phyloP scores from a whole-genome alignment of 35 echinoderm and acorn worm species.

The Holothuria glaberrima region DNA sequence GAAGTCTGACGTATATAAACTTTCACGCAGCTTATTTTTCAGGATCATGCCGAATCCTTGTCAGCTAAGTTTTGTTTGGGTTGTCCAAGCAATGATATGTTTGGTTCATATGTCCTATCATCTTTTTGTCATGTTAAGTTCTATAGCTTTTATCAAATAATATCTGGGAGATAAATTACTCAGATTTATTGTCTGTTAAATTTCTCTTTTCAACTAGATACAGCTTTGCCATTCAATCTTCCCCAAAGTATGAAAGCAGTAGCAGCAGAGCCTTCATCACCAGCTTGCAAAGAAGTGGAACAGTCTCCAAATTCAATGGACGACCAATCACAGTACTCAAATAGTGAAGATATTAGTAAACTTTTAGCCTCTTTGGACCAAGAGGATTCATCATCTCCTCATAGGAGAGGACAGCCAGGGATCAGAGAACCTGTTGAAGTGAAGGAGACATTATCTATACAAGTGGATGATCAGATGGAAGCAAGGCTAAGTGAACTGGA shows the following conservation, averaged over 20 bases:
- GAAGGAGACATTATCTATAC: slow-evolving; percentile 1
- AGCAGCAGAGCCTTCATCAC: background rate
- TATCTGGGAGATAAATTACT: too few species aligned
- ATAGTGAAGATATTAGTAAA: slow-evolving; percentile 18
- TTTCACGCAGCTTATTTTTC: too few species aligned
- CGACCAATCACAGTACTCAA: slow-evolving; percentile 34
- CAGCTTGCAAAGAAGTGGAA: slow-evolving; percentile 30
- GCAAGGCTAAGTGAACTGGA: slow-evolving; percentile 21
- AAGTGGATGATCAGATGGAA: background rate
- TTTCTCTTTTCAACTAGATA: background rate
- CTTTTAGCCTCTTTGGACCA: slow-evolving; percentile 8
- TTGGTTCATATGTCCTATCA: background rate
- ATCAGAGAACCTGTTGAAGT: background rate
- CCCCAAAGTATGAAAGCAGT: background rate
- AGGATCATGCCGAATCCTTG: too few species aligned
- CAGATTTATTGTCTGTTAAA: too few species aligned
- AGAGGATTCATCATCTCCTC: background rate
- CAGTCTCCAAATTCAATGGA: slow-evolving; percentile 15
- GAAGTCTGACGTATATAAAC: too few species aligned
- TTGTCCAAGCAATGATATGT: too few species aligned
- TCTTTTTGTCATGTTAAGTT: background rate
- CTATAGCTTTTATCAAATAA: background rate
- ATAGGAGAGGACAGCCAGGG: background rate
- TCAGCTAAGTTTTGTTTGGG: too few species aligned
- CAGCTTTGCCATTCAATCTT: slow-evolving; percentile 26